Percentiles rank a stretch among this genome's conserved stretches.
Evolutionary conservation across 1,140 invertebrate genomes (phyloP).

Genomic region (Prorops nasuta): DNA sequence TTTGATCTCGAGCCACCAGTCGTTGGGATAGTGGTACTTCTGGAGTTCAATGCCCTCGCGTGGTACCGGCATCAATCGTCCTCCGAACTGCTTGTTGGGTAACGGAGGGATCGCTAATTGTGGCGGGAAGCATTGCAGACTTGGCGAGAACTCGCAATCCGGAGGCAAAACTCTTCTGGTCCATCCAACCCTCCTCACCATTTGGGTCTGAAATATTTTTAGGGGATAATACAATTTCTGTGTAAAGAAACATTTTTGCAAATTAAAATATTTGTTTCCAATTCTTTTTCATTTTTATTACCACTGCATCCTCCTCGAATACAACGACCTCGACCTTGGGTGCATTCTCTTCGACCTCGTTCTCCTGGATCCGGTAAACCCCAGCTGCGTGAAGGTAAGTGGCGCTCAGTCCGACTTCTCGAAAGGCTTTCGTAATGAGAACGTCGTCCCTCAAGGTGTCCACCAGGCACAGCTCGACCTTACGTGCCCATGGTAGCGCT

Average conservation of each 20-base stretch:
- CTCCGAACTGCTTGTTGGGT: constrained; percentile 55
- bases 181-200: constrained; percentile 61
- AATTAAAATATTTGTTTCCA: too few species aligned
- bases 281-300: too few species aligned
- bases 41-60: constrained; percentile 63
- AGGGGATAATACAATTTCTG: too few species aligned
- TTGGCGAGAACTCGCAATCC: constrained; percentile 57
- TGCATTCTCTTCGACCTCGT: constrained; percentile 36
- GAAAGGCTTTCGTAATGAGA: constrained; percentile 43
- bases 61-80: constrained; percentile 56
- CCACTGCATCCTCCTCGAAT: constrained; percentile 42
- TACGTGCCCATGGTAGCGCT: constrained; percentile 44
- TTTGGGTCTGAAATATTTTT: constrained; percentile 42
- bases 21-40: constrained; percentile 64
- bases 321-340: constrained; percentile 40
- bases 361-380: constrained; percentile 40
- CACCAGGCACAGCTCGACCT: constrained; percentile 43
- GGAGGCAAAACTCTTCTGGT: constrained; percentile 59
- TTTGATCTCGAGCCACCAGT: constrained; percentile 63
- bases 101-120: constrained; percentile 57
- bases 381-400: constrained; percentile 41
- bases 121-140: constrained; percentile 61
- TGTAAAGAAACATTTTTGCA: too few species aligned
- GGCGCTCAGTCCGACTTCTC: constrained; percentile 37
- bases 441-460: constrained; percentile 44